Percentiles rank a stretch among this genome's conserved stretches.
These are phyloP conservation scores for Cladopsammia gracilis DNA, from an alignment of 64 coral and sea anemone species.

Conservation along the genomic window DNA sequence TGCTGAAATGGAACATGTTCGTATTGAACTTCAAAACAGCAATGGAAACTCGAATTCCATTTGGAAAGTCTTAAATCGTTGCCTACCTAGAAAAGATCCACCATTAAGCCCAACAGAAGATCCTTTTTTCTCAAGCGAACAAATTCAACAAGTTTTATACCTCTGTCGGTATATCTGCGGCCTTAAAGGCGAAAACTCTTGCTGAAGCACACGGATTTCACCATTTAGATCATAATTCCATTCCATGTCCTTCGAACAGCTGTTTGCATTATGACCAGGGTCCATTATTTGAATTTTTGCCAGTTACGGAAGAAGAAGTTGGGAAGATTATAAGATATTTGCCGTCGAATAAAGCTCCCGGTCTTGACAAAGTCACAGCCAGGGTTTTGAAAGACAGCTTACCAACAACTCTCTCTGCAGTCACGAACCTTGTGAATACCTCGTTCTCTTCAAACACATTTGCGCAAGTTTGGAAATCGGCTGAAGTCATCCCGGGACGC, in stretches of 20 bases:
- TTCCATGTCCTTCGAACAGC: not conserved
- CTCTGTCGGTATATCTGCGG: conserved; percentile 61
- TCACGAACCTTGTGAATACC: conserved; percentile 39
- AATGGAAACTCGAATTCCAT: conserved; percentile 72
- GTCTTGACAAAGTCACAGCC: conserved; percentile 47
- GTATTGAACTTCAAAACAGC: conserved; percentile 56
- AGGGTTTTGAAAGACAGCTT: conserved; percentile 70
- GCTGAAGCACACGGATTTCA: conserved; percentile 45
- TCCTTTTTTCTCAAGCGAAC: conserved; percentile 62
- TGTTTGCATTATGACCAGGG: not conserved
- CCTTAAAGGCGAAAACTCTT: conserved; percentile 54
- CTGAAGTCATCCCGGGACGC: too few species aligned
- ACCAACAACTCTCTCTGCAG: conserved; percentile 10
- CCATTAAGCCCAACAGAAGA: conserved; percentile 41
- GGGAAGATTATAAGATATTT: conserved; percentile 27
- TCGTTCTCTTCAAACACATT: conserved; percentile 50
- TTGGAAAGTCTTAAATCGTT: conserved; percentile 76
- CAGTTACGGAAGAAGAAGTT: conserved; percentile 49
- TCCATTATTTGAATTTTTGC: conserved; percentile 36
- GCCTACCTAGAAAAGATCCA: conserved; percentile 59
- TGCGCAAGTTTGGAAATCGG: conserved; percentile 50
- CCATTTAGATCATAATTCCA: not conserved
- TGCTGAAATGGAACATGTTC: conserved; percentile 65
- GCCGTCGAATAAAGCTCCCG: conserved; percentile 75
- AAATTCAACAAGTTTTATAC: conserved; percentile 74